phyloP scores from a whole-genome alignment of 2,888 invertebrate genomes.

The Spodoptera exigua region DNA sequence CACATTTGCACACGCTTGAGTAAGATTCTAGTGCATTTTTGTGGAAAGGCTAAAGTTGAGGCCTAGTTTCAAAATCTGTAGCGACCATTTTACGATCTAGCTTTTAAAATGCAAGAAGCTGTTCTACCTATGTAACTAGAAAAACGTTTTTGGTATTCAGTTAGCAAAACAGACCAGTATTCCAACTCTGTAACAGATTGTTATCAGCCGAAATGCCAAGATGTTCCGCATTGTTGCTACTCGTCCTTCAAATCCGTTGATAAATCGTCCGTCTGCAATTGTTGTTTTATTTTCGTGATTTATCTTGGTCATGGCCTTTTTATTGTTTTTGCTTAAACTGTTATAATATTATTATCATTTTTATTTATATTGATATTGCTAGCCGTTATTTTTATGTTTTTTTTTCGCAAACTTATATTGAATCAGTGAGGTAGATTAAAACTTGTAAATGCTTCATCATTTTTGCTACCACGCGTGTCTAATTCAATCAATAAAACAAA shows the following conservation, averaged over 20 bases:
- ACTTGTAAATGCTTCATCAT: constrained; percentile 14
- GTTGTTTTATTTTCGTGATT: constrained; percentile 49
- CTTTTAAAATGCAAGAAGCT: not conserved
- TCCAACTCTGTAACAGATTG: constrained; percentile 47
- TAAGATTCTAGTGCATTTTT: not conserved
- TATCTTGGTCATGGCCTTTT: constrained; percentile 54
- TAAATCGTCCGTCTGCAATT: constrained; percentile 56
- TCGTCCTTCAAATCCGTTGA: constrained; percentile 56
- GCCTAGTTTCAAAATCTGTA: constrained; percentile 9
- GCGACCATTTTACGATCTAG: constrained; percentile 7
- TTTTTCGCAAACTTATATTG: constrained; percentile 8
- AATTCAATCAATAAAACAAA: constrained; percentile 46
- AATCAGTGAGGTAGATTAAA: constrained; percentile 4
- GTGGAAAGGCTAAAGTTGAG: not conserved
- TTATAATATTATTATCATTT: constrained; percentile 27
- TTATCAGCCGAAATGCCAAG: constrained; percentile 53
- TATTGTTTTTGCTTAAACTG: constrained; percentile 43
- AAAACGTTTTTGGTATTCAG: constrained; percentile 26
- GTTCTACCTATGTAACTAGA: not conserved
- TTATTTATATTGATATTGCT: constrained; percentile 22
- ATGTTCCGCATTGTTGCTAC: constrained; percentile 60
- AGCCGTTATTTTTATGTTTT: constrained; percentile 30
- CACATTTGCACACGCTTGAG: constrained; percentile 1
- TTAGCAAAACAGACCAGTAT: constrained; percentile 35
- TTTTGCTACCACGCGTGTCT: constrained; percentile 27